These are phyloP conservation scores for Chlorops oryzae DNA, from an alignment of 1,140 invertebrate genomes.

Conservation along the genomic window DNA sequence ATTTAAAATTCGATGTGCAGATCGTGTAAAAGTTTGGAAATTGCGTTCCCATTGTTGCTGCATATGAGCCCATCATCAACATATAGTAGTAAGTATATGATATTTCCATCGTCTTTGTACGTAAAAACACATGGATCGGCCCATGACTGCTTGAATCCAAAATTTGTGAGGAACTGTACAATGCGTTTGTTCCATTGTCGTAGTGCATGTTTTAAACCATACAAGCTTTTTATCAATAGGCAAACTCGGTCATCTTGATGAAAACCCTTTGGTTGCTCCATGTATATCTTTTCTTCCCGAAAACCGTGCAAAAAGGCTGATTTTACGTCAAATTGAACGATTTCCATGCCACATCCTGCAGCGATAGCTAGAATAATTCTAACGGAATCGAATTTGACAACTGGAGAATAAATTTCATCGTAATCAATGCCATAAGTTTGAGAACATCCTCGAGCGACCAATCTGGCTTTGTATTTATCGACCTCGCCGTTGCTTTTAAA, in stretches of 20 bases:
- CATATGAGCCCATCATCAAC: constrained; percentile 27
- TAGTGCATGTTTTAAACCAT: constrained; percentile 48
- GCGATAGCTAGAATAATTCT: constrained; percentile 24
- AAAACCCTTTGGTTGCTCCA: constrained; percentile 39
- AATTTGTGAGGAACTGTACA: constrained; percentile 13
- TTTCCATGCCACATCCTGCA: constrained; percentile 22
- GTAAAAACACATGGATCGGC: constrained; percentile 20
- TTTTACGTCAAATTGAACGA: constrained; percentile 34
- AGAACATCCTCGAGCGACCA: constrained; percentile 44
- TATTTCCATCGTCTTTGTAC: not conserved
- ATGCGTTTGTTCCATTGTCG: constrained; percentile 41
- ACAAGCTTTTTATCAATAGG: constrained; percentile 41
- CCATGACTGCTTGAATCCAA: constrained; percentile 9
- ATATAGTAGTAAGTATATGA: constrained; percentile 9
- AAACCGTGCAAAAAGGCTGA: constrained; percentile 43
- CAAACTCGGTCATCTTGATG: constrained; percentile 20
- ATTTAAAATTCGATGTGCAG: not conserved
- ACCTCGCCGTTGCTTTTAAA: constrained; percentile 12
- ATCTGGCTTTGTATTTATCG: constrained; percentile 41
- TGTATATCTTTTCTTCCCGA: constrained; percentile 40
- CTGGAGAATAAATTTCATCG: constrained; percentile 34
- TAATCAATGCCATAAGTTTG: constrained; percentile 42
- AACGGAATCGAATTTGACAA: constrained; percentile 27
- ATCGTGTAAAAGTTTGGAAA: not conserved
- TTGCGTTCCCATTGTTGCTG: constrained; percentile 7